These are phyloP conservation scores for Bombyx huttoni DNA, from an alignment of 2,888 invertebrate species.

Conservation along the genomic window DNA sequence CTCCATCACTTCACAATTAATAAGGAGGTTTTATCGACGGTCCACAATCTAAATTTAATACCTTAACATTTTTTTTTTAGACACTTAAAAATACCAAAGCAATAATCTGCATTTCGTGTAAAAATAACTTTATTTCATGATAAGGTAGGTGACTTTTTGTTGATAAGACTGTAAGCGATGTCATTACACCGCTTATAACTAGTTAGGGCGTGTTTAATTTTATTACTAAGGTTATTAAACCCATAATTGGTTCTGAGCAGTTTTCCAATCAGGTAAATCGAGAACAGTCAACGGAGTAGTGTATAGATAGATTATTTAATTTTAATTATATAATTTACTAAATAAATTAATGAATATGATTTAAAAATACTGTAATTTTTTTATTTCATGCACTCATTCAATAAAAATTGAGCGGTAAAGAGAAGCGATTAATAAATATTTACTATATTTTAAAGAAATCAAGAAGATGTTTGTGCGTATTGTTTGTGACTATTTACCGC, in stretches of 20 bases:
- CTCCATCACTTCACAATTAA: too few relatives aligned
- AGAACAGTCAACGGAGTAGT: too few relatives aligned
- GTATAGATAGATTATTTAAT: too few relatives aligned
- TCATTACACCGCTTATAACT: not conserved
- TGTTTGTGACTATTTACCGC: too few relatives aligned
- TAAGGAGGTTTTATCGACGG: not conserved
- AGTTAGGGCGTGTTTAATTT: not conserved
- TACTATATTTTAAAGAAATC: too few relatives aligned
- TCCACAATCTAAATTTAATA: not conserved
- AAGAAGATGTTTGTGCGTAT: too few relatives aligned
- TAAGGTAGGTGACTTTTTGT: not conserved
- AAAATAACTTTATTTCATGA: conserved; percentile 4
- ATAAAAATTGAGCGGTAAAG: too few relatives aligned
- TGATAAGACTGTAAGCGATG: not conserved
- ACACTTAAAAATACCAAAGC: not conserved
- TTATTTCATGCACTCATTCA: too few relatives aligned
- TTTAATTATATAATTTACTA: too few relatives aligned
- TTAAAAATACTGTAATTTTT: too few relatives aligned
- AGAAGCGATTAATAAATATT: too few relatives aligned
- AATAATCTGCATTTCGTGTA: not conserved
- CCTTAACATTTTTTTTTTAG: not conserved
- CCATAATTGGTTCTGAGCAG: not conserved
- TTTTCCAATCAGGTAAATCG: not conserved
- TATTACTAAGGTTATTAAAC: not conserved
- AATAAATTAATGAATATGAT: too few relatives aligned